Percentiles rank a stretch among this genome's conserved stretches.
phyloP scores from a whole-genome alignment of 2,113 vertebrate species.

The Odontophorus gujanensis region DNA sequence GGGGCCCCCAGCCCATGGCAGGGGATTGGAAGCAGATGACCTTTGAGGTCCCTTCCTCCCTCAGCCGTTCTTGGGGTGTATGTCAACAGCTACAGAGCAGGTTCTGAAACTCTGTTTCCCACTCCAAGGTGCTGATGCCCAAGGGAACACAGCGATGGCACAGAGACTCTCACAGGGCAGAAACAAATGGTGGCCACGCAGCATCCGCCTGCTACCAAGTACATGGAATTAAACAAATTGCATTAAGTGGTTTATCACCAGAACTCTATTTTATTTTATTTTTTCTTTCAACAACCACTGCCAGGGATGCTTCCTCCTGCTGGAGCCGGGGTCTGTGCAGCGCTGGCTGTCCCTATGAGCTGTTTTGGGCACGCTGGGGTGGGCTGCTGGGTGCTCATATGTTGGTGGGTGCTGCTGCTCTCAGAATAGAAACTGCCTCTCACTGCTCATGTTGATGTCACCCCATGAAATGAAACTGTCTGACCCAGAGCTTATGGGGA shows the following conservation, averaged over 20 bases:
- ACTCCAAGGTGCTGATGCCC: neutral
- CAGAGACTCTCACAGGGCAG: neutral
- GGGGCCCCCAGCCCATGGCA: no score
- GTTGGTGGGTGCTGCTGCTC: neutral
- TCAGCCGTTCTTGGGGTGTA: no score
- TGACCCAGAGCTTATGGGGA: constrained; percentile 45
- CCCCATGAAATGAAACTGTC: neutral
- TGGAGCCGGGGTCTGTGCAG: neutral
- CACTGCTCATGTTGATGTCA: constrained; percentile 9
- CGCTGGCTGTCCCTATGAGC: no score
- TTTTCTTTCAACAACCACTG: neutral
- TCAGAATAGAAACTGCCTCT: constrained; percentile 53
- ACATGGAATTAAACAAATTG: neutral
- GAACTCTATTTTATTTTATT: neutral
- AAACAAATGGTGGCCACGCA: neutral
- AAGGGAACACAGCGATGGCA: neutral
- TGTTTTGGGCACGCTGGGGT: rapidly evolving
- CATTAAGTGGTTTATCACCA: neutral
- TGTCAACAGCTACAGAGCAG: neutral
- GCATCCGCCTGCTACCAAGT: neutral
- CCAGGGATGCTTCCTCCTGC: neutral
- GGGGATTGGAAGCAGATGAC: no score
- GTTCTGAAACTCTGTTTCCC: neutral
- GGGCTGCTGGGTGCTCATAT: rapidly evolving
- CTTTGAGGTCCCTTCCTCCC: no score